Conservation (phyloP, 2,888 invertebrate species). For the Drosophila niveifrons region DNA sequence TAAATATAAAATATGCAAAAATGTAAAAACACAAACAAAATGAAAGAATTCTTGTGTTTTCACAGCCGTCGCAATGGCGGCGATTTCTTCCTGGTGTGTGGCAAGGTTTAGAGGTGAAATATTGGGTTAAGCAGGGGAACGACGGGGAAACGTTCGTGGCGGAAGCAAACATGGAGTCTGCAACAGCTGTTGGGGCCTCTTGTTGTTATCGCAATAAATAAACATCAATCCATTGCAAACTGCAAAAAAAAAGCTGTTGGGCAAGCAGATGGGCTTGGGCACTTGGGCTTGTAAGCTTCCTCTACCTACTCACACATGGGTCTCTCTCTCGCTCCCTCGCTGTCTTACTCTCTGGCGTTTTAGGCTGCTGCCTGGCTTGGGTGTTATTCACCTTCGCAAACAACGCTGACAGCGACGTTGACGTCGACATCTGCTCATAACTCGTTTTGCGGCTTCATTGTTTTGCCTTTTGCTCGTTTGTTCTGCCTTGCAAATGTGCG, state of each 20-base stretch:
- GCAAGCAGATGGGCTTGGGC: conserved; percentile 35
- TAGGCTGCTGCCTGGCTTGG: conserved; percentile 32
- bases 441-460: conserved; percentile 72
- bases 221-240: conserved; percentile 12
- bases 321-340: not conserved
- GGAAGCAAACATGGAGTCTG: conserved; percentile 54
- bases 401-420: conserved; percentile 10
- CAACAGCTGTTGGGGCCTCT: conserved; percentile 35
- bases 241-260: conserved; percentile 6
- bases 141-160: conserved; percentile 24
- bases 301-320: conserved; percentile 20
- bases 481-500: conserved; percentile 63
- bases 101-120: conserved; percentile 10
- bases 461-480: conserved; percentile 53
- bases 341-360: conserved; percentile 2
- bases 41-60: conserved; percentile 36
- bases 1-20: conserved; percentile 39
- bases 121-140: too few species aligned
- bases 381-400: conserved; percentile 70
- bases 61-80: conserved; percentile 32
- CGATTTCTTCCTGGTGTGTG: conserved; percentile 44
- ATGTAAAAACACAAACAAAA: conserved; percentile 18
- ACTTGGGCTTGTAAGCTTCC: conserved; percentile 34
- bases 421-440: conserved; percentile 50
- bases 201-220: conserved; percentile 26